Base-by-base conservation (phyloP, 2,888 invertebrate genomes). In the Tetrapedia diversipes region DNA sequence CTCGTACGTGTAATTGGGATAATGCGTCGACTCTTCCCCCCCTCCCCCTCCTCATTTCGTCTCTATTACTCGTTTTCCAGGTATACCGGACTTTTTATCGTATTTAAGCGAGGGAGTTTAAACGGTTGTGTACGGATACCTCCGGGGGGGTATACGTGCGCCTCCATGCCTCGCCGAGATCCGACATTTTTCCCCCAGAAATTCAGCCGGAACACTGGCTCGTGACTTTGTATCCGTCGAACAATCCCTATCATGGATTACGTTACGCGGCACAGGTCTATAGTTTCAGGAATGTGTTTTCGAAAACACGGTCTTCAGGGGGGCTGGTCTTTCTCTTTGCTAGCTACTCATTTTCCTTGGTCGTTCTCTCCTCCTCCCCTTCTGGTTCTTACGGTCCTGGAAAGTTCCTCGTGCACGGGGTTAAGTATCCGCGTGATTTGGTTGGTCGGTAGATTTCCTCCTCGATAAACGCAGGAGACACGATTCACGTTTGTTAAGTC, bases 1-100 rank as follows among this genome's bases (percentile, higher is more conserved):
- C 79, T 72, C 79, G 79, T 85, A 84, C 78, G 83, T 83, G 83
- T 85, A 84, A 84, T 84, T 84, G 84, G 73, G 79, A 84, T 84
- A 84, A 85, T 84, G 69, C 71, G 67, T 59, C 49, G 61, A 59
- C 14, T 16, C 2, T 4, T 4, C 39, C 0, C 39, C 10, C 34
- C 10, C 78, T 67, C 60, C 49, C 63, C 29, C 22, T 8, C 4
- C 19, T 14, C 2, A 32, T 27, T n/a, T 29, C 49, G 14, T 19
- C 24, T 24, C 49, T 79, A 79, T 74, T 74, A 61, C 78, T 72
- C 60, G 72, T 64, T 78, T 79, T 79, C 78, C 78, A 72, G 78
- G 78, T 78, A 79, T 78, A 78, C 78, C 67, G 72, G 22, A 19
- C 64, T 78, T 79, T 78, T 79, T 78, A 72, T 78, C 67, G 64